Evolutionary conservation across 2,797 vertebrate genomes (phyloP).

Genomic region (Fratercula arctica): DNA sequence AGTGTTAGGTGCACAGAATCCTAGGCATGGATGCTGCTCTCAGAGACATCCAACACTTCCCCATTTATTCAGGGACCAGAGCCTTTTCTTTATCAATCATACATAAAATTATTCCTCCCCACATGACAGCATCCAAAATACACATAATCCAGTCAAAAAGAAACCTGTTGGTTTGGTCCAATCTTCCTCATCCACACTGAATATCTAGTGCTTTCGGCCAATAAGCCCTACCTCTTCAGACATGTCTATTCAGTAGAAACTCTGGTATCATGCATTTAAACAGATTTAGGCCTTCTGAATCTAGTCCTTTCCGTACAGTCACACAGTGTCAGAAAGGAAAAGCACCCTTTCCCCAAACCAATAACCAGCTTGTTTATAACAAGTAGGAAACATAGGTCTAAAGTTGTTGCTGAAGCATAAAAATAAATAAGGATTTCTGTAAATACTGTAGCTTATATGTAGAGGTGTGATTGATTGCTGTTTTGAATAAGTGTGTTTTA

Average conservation of each 20-base stretch:
- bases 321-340: not conserved
- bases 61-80: not conserved
- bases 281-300: not conserved
- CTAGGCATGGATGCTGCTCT: not conserved
- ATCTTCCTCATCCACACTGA: not conserved
- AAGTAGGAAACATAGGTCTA: not conserved
- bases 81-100: not conserved
- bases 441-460: not conserved
- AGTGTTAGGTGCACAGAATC: not conserved
- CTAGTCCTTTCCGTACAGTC: not conserved
- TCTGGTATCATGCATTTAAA: not conserved
- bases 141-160: not conserved
- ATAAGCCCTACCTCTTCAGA: not conserved
- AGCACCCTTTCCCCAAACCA: not conserved
- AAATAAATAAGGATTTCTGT: not conserved
- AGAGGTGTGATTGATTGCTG: not conserved
- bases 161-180: not conserved
- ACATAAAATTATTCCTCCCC: not conserved
- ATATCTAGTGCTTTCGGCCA: not conserved
- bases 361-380: not conserved
- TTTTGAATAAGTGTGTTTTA: not conserved
- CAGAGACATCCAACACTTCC: not conserved
- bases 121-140: not conserved
- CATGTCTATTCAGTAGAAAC: fast-evolving
- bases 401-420: not conserved